Evolutionary conservation across 35 echinoderm and acorn worm species (phyloP), one percentile per base, ranked within the genome.

Genomic region (Acanthaster planci): DNA sequence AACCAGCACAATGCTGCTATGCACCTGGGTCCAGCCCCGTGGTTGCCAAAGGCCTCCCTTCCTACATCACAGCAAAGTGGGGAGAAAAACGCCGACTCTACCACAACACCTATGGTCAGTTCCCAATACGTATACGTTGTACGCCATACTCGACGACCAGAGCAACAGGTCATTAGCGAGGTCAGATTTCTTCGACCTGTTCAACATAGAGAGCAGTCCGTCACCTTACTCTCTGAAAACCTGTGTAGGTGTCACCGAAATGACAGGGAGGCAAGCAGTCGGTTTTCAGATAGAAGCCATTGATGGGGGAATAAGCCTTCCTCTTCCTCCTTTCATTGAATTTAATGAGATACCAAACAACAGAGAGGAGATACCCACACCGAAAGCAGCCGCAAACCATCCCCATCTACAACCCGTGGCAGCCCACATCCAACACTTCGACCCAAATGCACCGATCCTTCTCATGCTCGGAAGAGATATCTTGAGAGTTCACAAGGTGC

Each of bases 321-420:
- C 38, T 7, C 40, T 87, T 17, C 90, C 90, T 15, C 21, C 44
- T 7, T 0, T 92, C 8, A 86, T 54, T 37, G 77, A 92, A 34
- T 86, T 76, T 42, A 60, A 87, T 1, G 14, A 40, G 1, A 92
- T 92, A 6, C 90, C 84, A 19, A 78, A 72, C 37, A 79, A 87
- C 50, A 44, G 36, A 44, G 40, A 6, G 6, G 90, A 92, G 56
- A 92, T 92, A 1, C 90, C 90, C 9, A 50, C 90, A 1, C 77
- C 90, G 18, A 60, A n/a, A 82, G 5, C 54, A 56, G 54, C 54
- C 54, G 15, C 22, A 18, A 15, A 56, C 22, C 54, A 56, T n/a
- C 54, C 54, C 22, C 54, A 56, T 56, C 54, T 56, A n/a, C 16
- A 56, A n/a, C 22, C 54, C 22, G 31, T 87, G 30, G 77, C 54